These are phyloP conservation scores for Drosophila seguyi DNA, from an alignment of 1,140 invertebrate genomes.

Conservation along the genomic window DNA sequence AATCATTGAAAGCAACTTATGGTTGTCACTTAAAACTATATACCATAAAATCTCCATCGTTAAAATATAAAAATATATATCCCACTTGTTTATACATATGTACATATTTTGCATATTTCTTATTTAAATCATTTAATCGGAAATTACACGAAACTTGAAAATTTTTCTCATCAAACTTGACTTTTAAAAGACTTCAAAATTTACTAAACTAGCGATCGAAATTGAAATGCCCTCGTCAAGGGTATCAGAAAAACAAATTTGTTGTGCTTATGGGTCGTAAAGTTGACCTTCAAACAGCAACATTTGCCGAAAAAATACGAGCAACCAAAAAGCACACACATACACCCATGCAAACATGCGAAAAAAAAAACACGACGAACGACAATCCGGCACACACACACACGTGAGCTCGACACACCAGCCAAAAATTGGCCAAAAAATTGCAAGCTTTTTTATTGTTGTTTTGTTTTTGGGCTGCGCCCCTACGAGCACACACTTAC, in stretches of 20 bases:
- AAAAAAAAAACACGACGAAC: constrained; percentile 59
- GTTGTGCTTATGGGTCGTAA: constrained; percentile 85
- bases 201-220: constrained; percentile 1
- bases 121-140: too few relatives aligned
- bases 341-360: constrained; percentile 22
- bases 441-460: constrained; percentile 74
- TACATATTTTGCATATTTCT: too few relatives aligned
- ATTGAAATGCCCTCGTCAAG: constrained; percentile 24
- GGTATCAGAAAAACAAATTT: constrained; percentile 49
- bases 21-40: too few relatives aligned
- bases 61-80: too few relatives aligned
- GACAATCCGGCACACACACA: constrained; percentile 33
- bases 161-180: not conserved
- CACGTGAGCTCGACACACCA: constrained; percentile 19
- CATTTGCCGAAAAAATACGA: constrained; percentile 79
- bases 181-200: not conserved
- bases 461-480: constrained; percentile 75
- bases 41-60: too few relatives aligned
- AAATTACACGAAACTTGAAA: not conserved
- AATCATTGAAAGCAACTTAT: not conserved
- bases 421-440: constrained; percentile 80
- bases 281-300: constrained; percentile 85
- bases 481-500: constrained; percentile 59
- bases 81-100: too few relatives aligned
- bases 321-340: constrained; percentile 29